Conservation (phyloP, 2,113 vertebrate species). For the Hipposideros armiger region DNA sequence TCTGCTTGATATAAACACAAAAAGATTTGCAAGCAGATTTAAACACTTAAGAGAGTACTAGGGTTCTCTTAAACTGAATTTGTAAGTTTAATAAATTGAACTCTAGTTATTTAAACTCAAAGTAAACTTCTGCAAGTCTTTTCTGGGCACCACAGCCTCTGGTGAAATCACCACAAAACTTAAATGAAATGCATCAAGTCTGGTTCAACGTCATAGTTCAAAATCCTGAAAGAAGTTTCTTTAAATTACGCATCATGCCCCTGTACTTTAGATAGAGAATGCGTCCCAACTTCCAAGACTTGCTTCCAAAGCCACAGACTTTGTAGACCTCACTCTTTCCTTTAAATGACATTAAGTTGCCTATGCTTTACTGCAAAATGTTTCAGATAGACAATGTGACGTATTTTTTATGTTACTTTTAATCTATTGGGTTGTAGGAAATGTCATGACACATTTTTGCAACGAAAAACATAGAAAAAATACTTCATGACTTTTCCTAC, state of each 20-base stretch:
- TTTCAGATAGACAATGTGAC: neutral
- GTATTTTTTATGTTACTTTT: neutral
- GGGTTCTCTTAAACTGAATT: neutral
- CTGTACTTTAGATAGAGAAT: too few relatives aligned
- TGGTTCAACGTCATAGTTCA: neutral
- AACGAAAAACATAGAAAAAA: too few relatives aligned
- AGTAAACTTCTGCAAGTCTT: slow-evolving; percentile 2
- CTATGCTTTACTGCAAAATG: neutral
- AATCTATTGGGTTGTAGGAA: neutral
- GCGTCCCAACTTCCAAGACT: neutral
- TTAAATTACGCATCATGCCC: neutral
- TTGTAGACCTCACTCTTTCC: neutral
- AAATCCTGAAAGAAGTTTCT: neutral
- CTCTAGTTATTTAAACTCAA: slow-evolving; percentile 10
- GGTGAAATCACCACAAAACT: neutral
- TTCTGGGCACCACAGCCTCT: neutral
- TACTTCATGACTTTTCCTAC: too few relatives aligned
- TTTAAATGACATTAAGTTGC: neutral
- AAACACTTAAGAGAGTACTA: neutral
- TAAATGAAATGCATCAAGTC: neutral
- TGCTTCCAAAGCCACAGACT: neutral
- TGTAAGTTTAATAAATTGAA: slow-evolving; percentile 41
- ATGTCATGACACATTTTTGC: too few relatives aligned
- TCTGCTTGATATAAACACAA: slow-evolving; percentile 35
- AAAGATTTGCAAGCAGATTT: slow-evolving; percentile 37